Evolutionary conservation across 2,113 vertebrate genomes (phyloP).

Genomic region (Triplophysa siluroides): DNA sequence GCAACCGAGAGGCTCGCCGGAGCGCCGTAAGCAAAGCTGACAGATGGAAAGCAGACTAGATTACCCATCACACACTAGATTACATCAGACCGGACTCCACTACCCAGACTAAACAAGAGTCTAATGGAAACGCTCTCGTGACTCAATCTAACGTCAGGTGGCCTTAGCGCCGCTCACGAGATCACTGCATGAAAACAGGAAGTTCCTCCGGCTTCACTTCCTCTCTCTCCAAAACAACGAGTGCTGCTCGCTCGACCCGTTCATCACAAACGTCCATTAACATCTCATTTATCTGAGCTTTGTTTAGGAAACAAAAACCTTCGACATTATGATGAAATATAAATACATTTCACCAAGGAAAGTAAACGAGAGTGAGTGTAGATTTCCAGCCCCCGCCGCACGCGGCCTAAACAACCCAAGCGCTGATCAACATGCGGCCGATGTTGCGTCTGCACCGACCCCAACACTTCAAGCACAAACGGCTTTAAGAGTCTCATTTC

Average conservation of each 20-base stretch:
- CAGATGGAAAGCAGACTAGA: not conserved
- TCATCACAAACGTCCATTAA: not conserved
- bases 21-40: not conserved
- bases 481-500: slow-evolving; percentile 11
- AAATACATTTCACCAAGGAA: no score
- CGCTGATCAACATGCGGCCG: slow-evolving; percentile 3
- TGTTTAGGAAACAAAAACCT: not conserved
- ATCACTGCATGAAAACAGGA: slow-evolving; percentile 35
- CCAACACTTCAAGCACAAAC: slow-evolving; percentile 15
- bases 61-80: slow-evolving; percentile 20
- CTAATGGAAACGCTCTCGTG: not conserved
- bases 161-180: slow-evolving; percentile 2
- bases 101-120: not conserved
- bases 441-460: slow-evolving; percentile 35
- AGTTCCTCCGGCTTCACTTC: slow-evolving; percentile 24
- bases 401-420: not conserved
- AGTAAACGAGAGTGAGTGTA: not conserved
- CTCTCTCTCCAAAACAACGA: slow-evolving; percentile 15
- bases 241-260: not conserved
- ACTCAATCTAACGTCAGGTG: not conserved
- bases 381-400: not conserved
- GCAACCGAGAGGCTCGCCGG: not conserved
- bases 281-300: not conserved
- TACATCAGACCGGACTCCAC: not conserved
- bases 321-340: no score